Base-by-base conservation (phyloP, 2,888 invertebrate genomes). In the Pollenia angustigena region DNA sequence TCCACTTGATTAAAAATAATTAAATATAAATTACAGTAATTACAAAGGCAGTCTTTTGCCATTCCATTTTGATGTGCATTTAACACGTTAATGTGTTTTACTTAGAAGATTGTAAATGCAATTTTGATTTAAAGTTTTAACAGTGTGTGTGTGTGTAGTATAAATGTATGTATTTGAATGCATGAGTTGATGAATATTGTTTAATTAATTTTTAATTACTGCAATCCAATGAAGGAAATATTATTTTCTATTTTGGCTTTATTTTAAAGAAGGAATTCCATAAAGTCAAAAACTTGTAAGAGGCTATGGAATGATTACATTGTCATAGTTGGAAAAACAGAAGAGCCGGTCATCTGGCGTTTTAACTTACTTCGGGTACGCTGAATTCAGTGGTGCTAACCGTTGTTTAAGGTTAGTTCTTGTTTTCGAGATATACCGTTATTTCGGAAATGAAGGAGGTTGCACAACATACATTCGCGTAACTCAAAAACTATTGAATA, bases 1-100 rank as follows among this genome's bases (percentile, higher is more conserved):
- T 64, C 56, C 54, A 54, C 62, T 78, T 64, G 76, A 83, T 76
- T 78, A 56, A 64, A 56, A 76, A 71, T 83, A 78, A 78, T 83
- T 78, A 83, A 83, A 76, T 64, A 71, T 71, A 64, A 83, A 78
- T 83, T 83, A 71, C 76, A 48, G 68, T 82, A 82, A 75, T 76
- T 69, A 69, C 42, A 56, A 71, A 78, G 50, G 69, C 78, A 78
- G 56, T 83, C 76, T 75, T 52, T 71, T 48, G 62, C 64, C 64
- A 78, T 83, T 78, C 48, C n/a, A 64, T 18, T 78, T 83, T 76
- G 62, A 78, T 71, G 82, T 42, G 16, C 76, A 71, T 82, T 69
- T 69, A 82, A 75, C 81, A 82, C 81, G 76, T 82, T 76, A 76
- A 82, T 58, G 23, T 9, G 46, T 79, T 68, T 80, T 71, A n/a